These are phyloP conservation scores for Leucania comma DNA, from an alignment of 2,888 invertebrate genomes.

Conservation along the genomic window DNA sequence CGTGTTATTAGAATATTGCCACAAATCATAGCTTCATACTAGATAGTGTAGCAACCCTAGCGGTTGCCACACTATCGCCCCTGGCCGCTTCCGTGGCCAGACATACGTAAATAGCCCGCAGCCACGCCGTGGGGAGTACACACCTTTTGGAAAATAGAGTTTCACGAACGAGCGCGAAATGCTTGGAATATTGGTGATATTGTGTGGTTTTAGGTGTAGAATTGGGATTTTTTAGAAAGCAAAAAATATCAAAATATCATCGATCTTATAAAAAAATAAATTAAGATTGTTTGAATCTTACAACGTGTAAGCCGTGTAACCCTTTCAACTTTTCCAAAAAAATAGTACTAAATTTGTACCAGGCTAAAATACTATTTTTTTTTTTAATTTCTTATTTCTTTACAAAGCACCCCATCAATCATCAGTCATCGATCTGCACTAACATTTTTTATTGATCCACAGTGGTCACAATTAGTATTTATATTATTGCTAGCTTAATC, in stretches of 20 bases:
- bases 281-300: too few species aligned
- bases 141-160: conserved; percentile 39
- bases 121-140: conserved; percentile 17
- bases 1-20: too few species aligned
- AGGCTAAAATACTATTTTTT: neutral
- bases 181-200: conserved; percentile 5
- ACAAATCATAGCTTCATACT: neutral
- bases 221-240: too few species aligned
- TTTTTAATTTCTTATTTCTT: neutral
- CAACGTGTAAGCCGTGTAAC: too few species aligned
- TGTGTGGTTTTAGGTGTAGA: neutral
- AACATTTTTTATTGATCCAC: too few species aligned
- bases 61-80: conserved; percentile 29
- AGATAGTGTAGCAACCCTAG: conserved; percentile 36
- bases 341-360: neutral
- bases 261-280: neutral
- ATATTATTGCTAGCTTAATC: too few species aligned
- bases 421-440: too few species aligned
- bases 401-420: neutral
- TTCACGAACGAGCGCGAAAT: conserved; percentile 10
- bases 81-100: conserved; percentile 45
- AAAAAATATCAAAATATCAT: neutral
- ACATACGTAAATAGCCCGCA: conserved; percentile 49
- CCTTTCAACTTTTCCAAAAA: too few species aligned
- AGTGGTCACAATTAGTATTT: too few species aligned